phyloP scores from a whole-genome alignment of 2,797 vertebrate genomes.

The Sphenodon punctatus region DNA sequence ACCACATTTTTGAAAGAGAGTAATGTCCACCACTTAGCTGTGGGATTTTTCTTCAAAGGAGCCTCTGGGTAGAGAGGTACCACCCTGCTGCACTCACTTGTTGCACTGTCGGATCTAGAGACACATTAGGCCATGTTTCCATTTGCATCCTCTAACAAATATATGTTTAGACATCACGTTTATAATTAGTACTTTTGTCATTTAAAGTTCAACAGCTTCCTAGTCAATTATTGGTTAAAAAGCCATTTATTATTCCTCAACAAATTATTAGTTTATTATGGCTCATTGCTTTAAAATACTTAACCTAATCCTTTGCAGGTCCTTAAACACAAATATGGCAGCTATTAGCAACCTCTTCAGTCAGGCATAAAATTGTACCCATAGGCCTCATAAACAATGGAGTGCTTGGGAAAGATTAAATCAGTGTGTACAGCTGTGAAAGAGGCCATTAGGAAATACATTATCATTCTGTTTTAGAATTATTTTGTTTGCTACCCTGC shows the following conservation, averaged over 20 bases:
- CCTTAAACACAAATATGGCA: conserved; percentile 85
- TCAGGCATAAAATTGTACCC: conserved; percentile 89
- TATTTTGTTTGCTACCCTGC: conserved; percentile 69
- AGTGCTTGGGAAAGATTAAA: conserved; percentile 85
- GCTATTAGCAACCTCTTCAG: conserved; percentile 89
- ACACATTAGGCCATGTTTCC: conserved; percentile 14
- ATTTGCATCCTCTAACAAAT: conserved; percentile 48
- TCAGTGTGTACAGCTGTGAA: conserved; percentile 81
- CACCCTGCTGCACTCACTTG: rapidly evolving
- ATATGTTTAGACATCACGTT: conserved; percentile 49
- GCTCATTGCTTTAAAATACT: conserved; percentile 82
- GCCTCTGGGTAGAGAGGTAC: background rate
- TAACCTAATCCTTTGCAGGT: conserved; percentile 80
- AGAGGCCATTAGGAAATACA: conserved; percentile 79
- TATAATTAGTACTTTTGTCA: conserved; percentile 78
- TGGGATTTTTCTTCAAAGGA: background rate
- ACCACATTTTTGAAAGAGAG: background rate
- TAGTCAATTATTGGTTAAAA: conserved; percentile 79
- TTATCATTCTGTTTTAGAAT: conserved; percentile 74
- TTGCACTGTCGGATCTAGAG: conserved; percentile 19
- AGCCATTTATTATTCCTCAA: conserved; percentile 80
- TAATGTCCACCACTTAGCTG: background rate
- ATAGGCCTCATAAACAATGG: conserved; percentile 84
- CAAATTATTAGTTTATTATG: conserved; percentile 82
- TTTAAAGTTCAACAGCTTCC: conserved; percentile 72